phyloP scores from a whole-genome alignment of 2,888 invertebrate species.

The Cremastobaeus sp. region DNA sequence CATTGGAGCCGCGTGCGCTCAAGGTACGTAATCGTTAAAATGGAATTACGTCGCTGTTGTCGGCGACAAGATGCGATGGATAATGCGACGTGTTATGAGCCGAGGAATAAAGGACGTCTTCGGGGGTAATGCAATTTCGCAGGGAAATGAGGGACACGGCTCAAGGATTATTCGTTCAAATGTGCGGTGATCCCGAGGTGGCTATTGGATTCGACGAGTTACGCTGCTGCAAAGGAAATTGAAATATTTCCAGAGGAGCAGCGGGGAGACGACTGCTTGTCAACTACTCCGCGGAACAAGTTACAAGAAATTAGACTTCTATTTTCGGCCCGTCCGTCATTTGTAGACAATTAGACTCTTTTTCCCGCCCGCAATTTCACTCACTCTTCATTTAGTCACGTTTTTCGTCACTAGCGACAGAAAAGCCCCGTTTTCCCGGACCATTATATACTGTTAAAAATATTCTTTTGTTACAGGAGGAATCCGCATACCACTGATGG shows the following conservation, averaged over 20 bases:
- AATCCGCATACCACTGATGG: too few species aligned
- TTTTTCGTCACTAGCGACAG: too few species aligned
- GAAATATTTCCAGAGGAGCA: conserved; percentile 30
- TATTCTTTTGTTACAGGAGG: too few species aligned
- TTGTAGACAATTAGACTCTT: too few species aligned
- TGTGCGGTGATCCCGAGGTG: conserved; percentile 52
- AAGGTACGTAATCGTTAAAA: conserved; percentile 65
- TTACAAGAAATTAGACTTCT: conserved; percentile 7
- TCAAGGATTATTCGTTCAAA: conserved; percentile 50
- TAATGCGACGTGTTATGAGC: conserved; percentile 59
- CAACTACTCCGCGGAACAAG: background rate
- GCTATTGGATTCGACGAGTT: conserved; percentile 49
- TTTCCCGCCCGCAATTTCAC: too few species aligned
- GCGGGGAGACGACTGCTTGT: background rate
- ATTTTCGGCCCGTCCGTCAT: too few species aligned
- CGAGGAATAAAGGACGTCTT: conserved; percentile 47
- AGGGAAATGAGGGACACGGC: conserved; percentile 50
- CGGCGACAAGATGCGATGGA: conserved; percentile 50
- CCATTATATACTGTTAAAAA: too few species aligned
- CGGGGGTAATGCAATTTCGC: conserved; percentile 51
- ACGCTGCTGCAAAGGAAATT: conserved; percentile 42
- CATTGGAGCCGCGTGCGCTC: conserved; percentile 55
- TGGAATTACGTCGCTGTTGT: conserved; percentile 53
- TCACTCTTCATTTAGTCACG: too few species aligned
- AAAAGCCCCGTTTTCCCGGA: too few species aligned